Evolutionary conservation across 2,797 vertebrate genomes (phyloP).

Genomic region (Lithobates sylvaticus): DNA sequence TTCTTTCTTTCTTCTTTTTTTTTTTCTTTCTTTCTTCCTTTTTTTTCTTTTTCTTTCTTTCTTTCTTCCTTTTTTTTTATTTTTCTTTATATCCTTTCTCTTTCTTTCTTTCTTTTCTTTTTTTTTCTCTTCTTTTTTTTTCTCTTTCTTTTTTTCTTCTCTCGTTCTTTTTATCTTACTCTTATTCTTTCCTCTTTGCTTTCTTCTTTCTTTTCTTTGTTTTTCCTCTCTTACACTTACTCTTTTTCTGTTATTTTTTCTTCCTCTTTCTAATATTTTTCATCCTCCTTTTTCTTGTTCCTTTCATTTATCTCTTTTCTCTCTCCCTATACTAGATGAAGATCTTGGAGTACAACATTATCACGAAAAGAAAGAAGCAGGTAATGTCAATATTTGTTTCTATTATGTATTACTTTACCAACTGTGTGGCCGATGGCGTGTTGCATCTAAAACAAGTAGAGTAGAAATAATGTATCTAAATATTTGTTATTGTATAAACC

Average conservation of each 20-base stretch:
- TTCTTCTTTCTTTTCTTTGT: no score
- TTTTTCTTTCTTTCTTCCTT: no score
- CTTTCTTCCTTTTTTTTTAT: no score
- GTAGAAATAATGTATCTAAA: not conserved
- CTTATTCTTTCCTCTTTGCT: no score
- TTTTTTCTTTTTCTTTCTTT: no score
- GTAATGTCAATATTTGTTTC: conserved; percentile 75
- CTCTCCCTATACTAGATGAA: conserved; percentile 79
- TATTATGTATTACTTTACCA: not conserved
- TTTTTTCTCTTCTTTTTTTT: no score
- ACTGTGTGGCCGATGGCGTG: not conserved
- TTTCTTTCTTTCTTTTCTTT: no score
- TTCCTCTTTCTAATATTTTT: not conserved
- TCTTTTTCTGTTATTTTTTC: no score
- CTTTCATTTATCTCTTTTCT: conserved; percentile 52
- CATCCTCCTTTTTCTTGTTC: not conserved
- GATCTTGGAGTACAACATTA: conserved; percentile 93
- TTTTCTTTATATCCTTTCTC: no score
- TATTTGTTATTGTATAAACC: conserved; percentile 15
- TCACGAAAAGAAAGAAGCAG: conserved; percentile 90
- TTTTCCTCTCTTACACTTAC: no score
- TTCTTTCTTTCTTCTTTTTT: not conserved
- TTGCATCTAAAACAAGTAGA: not conserved
- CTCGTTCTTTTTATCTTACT: no score
- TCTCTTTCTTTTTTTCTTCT: no score